These are phyloP conservation scores for Chymomyza procnemis DNA, from an alignment of 2,888 invertebrate species.

Conservation along the genomic window DNA sequence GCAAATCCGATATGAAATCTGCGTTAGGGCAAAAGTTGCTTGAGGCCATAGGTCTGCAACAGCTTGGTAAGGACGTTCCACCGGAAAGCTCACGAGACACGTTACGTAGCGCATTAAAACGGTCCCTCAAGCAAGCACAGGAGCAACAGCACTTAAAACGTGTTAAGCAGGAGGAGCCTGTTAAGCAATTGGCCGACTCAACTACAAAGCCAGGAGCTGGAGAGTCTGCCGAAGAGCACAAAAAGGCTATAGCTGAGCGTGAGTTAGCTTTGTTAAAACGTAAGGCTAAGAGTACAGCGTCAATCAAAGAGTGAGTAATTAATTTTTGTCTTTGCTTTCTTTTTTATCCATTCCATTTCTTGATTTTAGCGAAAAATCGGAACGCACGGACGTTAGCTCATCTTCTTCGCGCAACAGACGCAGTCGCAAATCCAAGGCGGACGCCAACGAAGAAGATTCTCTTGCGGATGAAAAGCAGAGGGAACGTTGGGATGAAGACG, in stretches of 20 bases:
- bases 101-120: constrained; percentile 67
- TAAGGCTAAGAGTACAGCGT: constrained; percentile 40
- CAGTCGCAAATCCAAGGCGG: constrained; percentile 54
- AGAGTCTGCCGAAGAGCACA: constrained; percentile 57
- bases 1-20: constrained; percentile 55
- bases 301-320: neutral
- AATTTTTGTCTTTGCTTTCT: neutral
- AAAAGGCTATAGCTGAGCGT: constrained; percentile 60
- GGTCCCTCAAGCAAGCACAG: constrained; percentile 70
- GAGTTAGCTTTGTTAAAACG: constrained; percentile 60
- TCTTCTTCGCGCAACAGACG: constrained; percentile 64
- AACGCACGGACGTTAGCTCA: constrained; percentile 60
- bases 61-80: constrained; percentile 40
- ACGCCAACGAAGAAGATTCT: constrained; percentile 38
- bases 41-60: constrained; percentile 71
- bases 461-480: constrained; percentile 42
- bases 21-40: constrained; percentile 70
- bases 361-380: constrained; percentile 50
- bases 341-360: neutral
- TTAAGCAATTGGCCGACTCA: constrained; percentile 73
- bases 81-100: constrained; percentile 59
- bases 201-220: constrained; percentile 66
- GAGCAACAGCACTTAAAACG: constrained; percentile 68
- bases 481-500: constrained; percentile 60
- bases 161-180: constrained; percentile 63